Conservation (phyloP, 1,140 invertebrate genomes). For the Ptiloglossa arizonensis region DNA sequence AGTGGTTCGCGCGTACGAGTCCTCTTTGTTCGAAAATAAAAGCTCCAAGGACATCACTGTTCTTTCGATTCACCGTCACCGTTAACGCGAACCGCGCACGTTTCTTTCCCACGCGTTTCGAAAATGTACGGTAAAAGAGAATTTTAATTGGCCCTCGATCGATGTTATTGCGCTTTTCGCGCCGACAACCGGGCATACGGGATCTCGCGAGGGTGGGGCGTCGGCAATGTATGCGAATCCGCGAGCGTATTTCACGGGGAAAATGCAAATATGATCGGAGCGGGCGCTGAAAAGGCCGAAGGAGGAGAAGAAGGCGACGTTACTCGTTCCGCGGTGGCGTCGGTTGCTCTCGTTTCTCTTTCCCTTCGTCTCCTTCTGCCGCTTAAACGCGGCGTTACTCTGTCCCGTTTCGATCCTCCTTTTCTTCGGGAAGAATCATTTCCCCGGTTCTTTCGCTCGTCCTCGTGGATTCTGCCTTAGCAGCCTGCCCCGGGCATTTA, state of each 20-base stretch:
- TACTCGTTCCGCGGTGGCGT: slow-evolving; percentile 44
- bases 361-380: slow-evolving; percentile 23
- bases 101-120: too few relatives aligned
- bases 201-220: slow-evolving; percentile 39
- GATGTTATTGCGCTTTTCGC: too few relatives aligned
- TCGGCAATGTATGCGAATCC: slow-evolving; percentile 65
- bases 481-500: slow-evolving; percentile 70
- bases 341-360: slow-evolving; percentile 19
- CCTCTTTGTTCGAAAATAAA: too few relatives aligned
- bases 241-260: slow-evolving; percentile 68
- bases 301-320: slow-evolving; percentile 58
- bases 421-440: slow-evolving; percentile 18
- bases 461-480: slow-evolving; percentile 52
- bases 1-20: too few relatives aligned
- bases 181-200: too few relatives aligned
- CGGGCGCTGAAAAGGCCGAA: slow-evolving; percentile 54
- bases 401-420: slow-evolving; percentile 25
- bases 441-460: slow-evolving; percentile 44
- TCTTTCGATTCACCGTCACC: too few relatives aligned
- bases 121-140: too few relatives aligned
- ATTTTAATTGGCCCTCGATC: too few relatives aligned
- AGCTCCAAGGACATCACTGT: too few relatives aligned
- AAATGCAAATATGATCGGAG: slow-evolving; percentile 73
- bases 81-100: too few relatives aligned
- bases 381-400: neutral